Evolutionary conservation across 2,888 invertebrate genomes (phyloP).

Genomic region (Phaonia tiefii): DNA sequence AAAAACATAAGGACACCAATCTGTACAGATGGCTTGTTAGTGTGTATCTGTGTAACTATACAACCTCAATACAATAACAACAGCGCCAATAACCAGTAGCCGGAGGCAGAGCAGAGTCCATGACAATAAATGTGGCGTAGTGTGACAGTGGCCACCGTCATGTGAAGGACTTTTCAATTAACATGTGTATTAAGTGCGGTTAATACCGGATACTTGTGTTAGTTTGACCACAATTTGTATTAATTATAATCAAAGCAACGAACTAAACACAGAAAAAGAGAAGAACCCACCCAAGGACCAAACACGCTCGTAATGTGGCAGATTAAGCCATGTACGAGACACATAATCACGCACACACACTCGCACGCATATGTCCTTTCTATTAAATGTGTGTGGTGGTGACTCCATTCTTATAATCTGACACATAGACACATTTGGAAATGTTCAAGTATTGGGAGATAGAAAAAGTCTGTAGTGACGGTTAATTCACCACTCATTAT

Average conservation of each 20-base stretch:
- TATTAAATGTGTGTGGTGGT: slow-evolving; percentile 1
- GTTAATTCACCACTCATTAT: slow-evolving; percentile 59
- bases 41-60: not conserved
- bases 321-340: slow-evolving; percentile 2
- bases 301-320: not conserved
- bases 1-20: not conserved
- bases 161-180: slow-evolving; percentile 73
- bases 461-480: slow-evolving; percentile 29
- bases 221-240: slow-evolving; percentile 69
- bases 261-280: not conserved
- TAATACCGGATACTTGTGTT: slow-evolving; percentile 73
- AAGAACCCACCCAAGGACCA: not conserved
- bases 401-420: slow-evolving; percentile 17
- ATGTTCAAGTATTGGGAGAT: not conserved
- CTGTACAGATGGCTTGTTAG: not conserved
- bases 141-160: slow-evolving; percentile 52
- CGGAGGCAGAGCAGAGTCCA: not conserved
- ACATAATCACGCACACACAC: not conserved
- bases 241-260: slow-evolving; percentile 67
- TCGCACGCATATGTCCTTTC: slow-evolving; percentile 1
- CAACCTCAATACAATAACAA: slow-evolving; percentile 17
- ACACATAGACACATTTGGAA: slow-evolving; percentile 4
- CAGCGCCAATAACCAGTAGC: not conserved
- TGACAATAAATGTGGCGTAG: not conserved
- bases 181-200: slow-evolving; percentile 72